phyloP scores from a whole-genome alignment of 2,797 vertebrate species.

The Myripristis murdjan region DNA sequence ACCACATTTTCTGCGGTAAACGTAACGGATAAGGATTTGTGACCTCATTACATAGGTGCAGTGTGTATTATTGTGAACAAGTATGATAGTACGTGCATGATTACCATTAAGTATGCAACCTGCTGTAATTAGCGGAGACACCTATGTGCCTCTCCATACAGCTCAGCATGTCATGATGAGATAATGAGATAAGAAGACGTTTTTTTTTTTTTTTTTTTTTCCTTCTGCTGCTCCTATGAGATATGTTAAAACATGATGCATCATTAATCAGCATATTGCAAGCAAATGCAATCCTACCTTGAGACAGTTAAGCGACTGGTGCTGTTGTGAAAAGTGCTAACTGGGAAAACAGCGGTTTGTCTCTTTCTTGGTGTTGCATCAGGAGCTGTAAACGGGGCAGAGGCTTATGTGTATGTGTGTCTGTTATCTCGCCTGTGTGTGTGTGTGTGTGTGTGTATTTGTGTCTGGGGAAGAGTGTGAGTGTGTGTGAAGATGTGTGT shows the following conservation, averaged over 20 bases:
- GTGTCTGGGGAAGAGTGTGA: background rate
- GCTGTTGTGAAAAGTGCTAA: slow-evolving; percentile 60
- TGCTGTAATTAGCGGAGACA: background rate
- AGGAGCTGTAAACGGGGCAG: slow-evolving; percentile 63
- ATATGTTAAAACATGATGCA: slow-evolving; percentile 74
- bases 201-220: too few relatives aligned
- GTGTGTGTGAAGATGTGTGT: slow-evolving; percentile 30
- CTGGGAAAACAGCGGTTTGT: slow-evolving; percentile 58
- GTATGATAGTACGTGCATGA: background rate
- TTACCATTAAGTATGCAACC: background rate
- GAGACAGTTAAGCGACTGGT: slow-evolving; percentile 69
- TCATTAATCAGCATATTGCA: slow-evolving; percentile 82
- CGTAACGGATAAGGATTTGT: slow-evolving; percentile 6
- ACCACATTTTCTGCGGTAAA: too few relatives aligned
- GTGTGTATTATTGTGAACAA: background rate
- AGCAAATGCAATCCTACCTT: slow-evolving; percentile 76
- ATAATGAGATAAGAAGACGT: slow-evolving; percentile 53
- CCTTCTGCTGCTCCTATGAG: slow-evolving; percentile 57
- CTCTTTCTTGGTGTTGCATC: slow-evolving; percentile 79
- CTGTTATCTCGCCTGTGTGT: too few relatives aligned
- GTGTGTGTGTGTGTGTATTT: background rate
- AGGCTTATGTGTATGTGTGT: slow-evolving; percentile 11
- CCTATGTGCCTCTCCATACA: slow-evolving; percentile 14
- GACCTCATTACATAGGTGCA: background rate
- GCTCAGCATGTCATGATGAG: slow-evolving; percentile 66